Base-by-base conservation (phyloP, 2,888 invertebrate species). In the Apomyelois bistriatella region DNA sequence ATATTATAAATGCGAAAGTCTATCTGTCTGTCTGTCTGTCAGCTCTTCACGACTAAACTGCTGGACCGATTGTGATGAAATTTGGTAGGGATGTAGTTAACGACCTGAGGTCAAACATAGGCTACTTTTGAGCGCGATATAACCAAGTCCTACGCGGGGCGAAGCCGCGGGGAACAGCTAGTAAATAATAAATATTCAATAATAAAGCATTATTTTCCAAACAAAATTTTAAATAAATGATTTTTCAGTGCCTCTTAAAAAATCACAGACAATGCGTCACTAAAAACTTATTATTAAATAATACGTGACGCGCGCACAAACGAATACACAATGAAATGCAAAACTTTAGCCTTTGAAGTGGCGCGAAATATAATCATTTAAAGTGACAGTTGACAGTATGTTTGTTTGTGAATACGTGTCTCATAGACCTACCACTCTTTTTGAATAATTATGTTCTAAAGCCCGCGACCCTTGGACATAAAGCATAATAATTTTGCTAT, bases 271-370 rank as follows among this genome's bases (percentile, higher is more conserved):
- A 46, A 46, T 15, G 12, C 30, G 13, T 1, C 12, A 1, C 2
- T 12, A 15, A 13, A 46, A 46, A 3, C 46, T 9, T 10, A 15
- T 10, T 46, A 15, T 35, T 5, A 46, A 43, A 16, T 32, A 13
- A 46, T 46, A 46, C 46, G 46, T 46, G 46, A 32, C 46, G 46
- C 32, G 32, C 32, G 32, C 28, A 3, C 32, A 32, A 15, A 15
- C 32, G 32, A 13, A 32, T 32, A 46, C 35, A 46, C 46, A 46
- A 46, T 46, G 35, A 46, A 46, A 46, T 46, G 46, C 46, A 46
- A 46, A 46, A 32, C 16, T 41, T 17, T 3, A 41, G 22, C 5
- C 5, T 12, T 46, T 16, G 10, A 13, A 32, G 46, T 46, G 40
- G 6, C 28, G 28, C 28, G 13, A 13, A n/a, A 12, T 9, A 30